phyloP scores from a whole-genome alignment of 2,888 invertebrate species.

The Pherbina coryleti region DNA sequence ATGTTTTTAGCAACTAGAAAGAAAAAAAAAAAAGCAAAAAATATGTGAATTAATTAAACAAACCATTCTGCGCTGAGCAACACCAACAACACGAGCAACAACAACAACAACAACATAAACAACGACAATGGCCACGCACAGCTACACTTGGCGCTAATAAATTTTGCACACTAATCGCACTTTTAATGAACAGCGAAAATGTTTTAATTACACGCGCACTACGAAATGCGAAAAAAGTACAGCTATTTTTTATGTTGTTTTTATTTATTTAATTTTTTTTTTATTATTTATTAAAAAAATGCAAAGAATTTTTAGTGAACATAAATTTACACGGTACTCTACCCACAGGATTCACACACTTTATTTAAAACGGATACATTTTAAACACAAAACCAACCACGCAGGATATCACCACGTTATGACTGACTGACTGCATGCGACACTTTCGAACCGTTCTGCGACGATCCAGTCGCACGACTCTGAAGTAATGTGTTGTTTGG shows the following conservation, averaged over 20 bases:
- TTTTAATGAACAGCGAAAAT: neutral
- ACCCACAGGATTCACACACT: neutral
- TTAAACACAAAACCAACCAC: neutral
- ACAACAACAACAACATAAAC: neutral
- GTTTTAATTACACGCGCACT: neutral
- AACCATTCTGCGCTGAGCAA: constrained; percentile 20
- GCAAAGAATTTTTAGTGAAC: neutral
- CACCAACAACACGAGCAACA: neutral
- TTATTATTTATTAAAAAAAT: neutral
- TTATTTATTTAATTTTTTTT: constrained; percentile 6
- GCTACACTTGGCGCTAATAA: constrained; percentile 15
- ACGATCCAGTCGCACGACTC: neutral
- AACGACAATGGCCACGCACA: neutral
- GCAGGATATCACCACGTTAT: constrained; percentile 1
- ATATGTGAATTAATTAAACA: constrained; percentile 24
- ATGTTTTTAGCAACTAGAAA: neutral
- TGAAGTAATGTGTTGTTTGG: no score
- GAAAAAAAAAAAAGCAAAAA: constrained; percentile 4
- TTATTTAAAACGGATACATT: neutral
- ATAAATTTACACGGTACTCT: neutral
- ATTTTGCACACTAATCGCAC: constrained; percentile 17
- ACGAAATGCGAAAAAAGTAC: neutral
- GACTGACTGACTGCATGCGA: constrained; percentile 10
- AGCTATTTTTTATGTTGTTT: neutral
- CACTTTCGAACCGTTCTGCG: constrained; percentile 2